Evolutionary conservation across 2,888 invertebrate species (phyloP).

Genomic region (Drosophila histrio): DNA sequence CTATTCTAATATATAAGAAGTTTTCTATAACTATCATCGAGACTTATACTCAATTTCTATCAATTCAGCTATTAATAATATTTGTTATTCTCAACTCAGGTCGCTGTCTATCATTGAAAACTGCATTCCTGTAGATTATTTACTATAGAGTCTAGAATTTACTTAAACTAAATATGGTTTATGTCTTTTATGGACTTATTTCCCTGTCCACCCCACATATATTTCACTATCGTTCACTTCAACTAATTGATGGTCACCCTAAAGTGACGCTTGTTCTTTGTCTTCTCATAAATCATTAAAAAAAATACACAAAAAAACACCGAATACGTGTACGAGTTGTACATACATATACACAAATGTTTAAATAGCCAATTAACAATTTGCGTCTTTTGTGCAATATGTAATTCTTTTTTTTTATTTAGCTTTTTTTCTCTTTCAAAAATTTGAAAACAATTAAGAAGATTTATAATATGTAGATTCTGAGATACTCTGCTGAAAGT

Average conservation of each 20-base stretch:
- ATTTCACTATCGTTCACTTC: background rate
- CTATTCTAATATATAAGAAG: too few species aligned
- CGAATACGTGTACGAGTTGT: background rate
- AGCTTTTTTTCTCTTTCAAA: background rate
- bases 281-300: background rate
- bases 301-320: background rate
- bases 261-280: slow-evolving; percentile 2
- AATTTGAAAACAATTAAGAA: slow-evolving; percentile 9
- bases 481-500: background rate
- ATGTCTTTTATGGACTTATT: background rate
- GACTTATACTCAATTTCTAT: too few species aligned
- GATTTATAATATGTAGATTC: background rate
- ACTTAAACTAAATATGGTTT: background rate
- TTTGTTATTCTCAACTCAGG: too few species aligned
- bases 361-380: slow-evolving; percentile 73
- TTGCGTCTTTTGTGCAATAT: slow-evolving; percentile 56
- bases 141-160: background rate
- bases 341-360: slow-evolving; percentile 33
- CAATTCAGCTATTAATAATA: too few species aligned
- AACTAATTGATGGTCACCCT: background rate
- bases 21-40: too few species aligned
- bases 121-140: too few species aligned
- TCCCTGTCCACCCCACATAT: background rate
- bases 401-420: slow-evolving; percentile 9
- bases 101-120: too few species aligned